phyloP scores from a whole-genome alignment of 2,888 invertebrate species.

The Kryphioiulus occultus region DNA sequence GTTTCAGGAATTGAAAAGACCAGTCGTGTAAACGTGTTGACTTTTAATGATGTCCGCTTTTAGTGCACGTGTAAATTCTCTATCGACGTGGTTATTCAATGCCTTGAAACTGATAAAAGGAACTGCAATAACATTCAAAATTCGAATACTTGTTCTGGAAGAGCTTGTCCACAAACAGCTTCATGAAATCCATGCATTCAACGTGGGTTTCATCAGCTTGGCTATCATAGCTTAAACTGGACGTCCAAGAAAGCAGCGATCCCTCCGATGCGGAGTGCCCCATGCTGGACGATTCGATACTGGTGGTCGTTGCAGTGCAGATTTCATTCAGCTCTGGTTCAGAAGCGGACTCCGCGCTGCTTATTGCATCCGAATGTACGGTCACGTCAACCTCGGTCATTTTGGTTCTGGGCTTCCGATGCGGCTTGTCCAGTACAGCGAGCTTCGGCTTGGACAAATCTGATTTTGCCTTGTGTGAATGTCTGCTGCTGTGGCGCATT shows the following conservation, averaged over 20 bases:
- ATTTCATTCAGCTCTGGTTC: slow-evolving; percentile 49
- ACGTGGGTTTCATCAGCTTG: slow-evolving; percentile 69
- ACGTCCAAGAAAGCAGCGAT: slow-evolving; percentile 72
- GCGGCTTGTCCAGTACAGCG: neutral
- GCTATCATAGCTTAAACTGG: slow-evolving; percentile 71
- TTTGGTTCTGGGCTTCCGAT: neutral
- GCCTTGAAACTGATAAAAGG: slow-evolving; percentile 12
- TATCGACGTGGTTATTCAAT: neutral
- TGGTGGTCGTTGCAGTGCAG: slow-evolving; percentile 54
- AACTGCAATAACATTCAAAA: neutral
- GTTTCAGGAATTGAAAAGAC: neutral
- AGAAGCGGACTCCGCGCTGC: slow-evolving; percentile 55
- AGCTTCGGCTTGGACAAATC: neutral
- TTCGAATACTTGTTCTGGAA: slow-evolving; percentile 49
- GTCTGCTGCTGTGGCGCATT: slow-evolving; percentile 8
- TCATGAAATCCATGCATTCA: slow-evolving; percentile 71
- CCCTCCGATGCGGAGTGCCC: slow-evolving; percentile 67
- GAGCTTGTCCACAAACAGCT: slow-evolving; percentile 68
- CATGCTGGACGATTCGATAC: slow-evolving; percentile 53
- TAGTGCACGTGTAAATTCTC: too few species aligned
- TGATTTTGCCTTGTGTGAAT: slow-evolving; percentile 13
- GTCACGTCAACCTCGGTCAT: neutral
- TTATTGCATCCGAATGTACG: slow-evolving; percentile 55
- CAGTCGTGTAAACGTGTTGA: neutral
- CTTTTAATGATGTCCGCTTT: too few species aligned